phyloP scores from a whole-genome alignment of 2,888 invertebrate species.

The Drosophila conformis region DNA sequence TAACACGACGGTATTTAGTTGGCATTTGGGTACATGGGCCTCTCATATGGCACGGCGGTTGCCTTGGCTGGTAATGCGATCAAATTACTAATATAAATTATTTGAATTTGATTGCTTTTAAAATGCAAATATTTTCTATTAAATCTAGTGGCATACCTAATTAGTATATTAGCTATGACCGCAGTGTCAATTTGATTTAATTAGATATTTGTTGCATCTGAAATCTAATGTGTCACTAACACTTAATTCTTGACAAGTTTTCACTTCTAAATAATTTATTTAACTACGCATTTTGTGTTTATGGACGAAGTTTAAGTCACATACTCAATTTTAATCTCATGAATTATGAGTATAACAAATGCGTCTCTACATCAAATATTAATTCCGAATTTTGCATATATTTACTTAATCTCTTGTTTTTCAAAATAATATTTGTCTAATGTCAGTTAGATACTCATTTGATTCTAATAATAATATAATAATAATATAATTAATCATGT shows the following conservation, averaged over 20 bases:
- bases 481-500: conserved; percentile 21
- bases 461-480: background rate
- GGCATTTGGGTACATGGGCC: conserved; percentile 9
- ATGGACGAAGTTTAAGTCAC: background rate
- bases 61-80: conserved; percentile 20
- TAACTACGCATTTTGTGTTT: background rate
- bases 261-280: background rate
- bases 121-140: conserved; percentile 55
- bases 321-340: background rate
- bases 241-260: background rate
- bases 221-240: background rate
- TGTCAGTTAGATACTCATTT: background rate
- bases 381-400: background rate
- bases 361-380: background rate
- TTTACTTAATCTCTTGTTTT: background rate
- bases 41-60: conserved; percentile 4
- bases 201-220: background rate
- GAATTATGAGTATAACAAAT: background rate
- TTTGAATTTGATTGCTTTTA: conserved; percentile 60
- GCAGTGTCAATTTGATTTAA: background rate
- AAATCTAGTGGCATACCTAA: conserved; percentile 33
- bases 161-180: conserved; percentile 8
- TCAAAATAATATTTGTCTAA: background rate
- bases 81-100: conserved; percentile 45
- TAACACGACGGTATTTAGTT: conserved; percentile 63